Conservation (phyloP, 2,797 vertebrate species). For the Pangasius krempfi region DNA sequence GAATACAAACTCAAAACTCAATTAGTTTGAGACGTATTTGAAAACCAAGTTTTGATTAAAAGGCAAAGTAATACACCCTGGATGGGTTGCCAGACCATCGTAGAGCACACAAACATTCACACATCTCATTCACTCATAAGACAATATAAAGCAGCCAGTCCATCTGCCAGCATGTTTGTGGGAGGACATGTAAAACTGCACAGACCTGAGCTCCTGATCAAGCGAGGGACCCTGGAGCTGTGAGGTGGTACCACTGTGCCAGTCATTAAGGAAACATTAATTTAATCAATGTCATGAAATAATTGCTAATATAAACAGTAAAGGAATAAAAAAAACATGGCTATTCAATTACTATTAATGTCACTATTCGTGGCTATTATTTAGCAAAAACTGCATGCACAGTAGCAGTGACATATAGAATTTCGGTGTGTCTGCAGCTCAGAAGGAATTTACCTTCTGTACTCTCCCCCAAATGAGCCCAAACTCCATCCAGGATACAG, state of each 20-base stretch:
- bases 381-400: neutral
- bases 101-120: neutral
- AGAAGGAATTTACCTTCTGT: neutral
- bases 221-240: neutral
- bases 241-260: neutral
- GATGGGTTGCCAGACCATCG: neutral
- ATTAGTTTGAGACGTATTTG: neutral
- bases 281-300: neutral
- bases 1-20: neutral
- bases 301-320: neutral
- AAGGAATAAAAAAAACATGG: neutral
- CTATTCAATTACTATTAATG: no score
- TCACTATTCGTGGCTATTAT: no score
- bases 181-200: neutral
- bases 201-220: neutral
- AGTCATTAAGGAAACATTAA: neutral
- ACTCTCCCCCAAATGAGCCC: neutral
- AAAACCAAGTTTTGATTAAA: constrained; percentile 4
- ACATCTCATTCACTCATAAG: neutral
- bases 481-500: neutral
- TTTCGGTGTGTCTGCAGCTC: no score
- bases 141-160: neutral
- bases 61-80: neutral
- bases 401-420: neutral
- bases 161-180: neutral